phyloP scores from a whole-genome alignment of 2,888 invertebrate genomes.

The Xylota segnis region DNA sequence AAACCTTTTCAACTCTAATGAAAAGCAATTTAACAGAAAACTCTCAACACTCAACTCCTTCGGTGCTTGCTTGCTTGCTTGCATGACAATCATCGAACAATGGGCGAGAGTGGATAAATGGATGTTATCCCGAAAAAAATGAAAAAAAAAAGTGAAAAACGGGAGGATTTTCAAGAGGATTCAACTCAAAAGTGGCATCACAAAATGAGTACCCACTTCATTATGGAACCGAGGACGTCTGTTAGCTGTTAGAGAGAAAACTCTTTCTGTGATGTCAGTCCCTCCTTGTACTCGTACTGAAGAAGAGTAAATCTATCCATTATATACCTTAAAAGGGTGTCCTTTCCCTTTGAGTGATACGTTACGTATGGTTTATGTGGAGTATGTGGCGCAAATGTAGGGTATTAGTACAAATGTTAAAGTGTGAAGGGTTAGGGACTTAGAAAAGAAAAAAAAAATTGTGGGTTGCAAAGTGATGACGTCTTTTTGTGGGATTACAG shows the following conservation, averaged over 20 bases:
- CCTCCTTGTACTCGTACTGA: conserved; percentile 21
- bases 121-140: conserved; percentile 57
- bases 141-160: conserved; percentile 10
- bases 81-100: conserved; percentile 71
- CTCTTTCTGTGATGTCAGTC: conserved; percentile 22
- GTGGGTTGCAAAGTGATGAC: neutral
- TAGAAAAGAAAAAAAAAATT: neutral
- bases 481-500: neutral
- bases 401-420: neutral
- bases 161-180: conserved; percentile 58
- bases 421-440: neutral
- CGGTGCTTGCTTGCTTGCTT: conserved; percentile 22
- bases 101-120: conserved; percentile 62
- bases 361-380: neutral
- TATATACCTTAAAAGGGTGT: conserved; percentile 19
- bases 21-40: conserved; percentile 73
- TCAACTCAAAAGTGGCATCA: conserved; percentile 70
- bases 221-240: conserved; percentile 41
- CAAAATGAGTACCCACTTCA: conserved; percentile 66
- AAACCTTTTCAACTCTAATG: conserved; percentile 74
- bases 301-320: conserved; percentile 27
- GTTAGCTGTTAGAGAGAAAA: conserved; percentile 5
- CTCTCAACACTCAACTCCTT: conserved; percentile 64
- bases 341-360: conserved; percentile 18
- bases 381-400: neutral